Evolutionary conservation across 2,888 invertebrate genomes (phyloP).

Genomic region (Drosophila buzzatii): DNA sequence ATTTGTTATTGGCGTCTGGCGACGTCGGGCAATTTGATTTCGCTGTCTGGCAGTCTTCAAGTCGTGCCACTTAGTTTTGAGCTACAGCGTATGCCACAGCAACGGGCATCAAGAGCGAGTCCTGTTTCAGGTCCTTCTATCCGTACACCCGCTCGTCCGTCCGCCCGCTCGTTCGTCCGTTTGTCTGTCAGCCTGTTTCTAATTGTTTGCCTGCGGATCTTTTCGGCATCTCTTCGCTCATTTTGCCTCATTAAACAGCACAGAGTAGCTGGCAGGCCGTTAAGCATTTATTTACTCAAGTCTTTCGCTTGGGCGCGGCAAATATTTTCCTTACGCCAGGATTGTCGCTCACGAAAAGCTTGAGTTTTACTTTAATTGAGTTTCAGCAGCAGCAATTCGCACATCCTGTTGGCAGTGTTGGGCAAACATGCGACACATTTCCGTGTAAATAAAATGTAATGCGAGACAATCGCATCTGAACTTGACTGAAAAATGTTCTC

Average conservation of each 20-base stretch:
- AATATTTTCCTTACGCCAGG: constrained; percentile 18
- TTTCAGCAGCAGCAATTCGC: constrained; percentile 23
- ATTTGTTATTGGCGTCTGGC: constrained; percentile 59
- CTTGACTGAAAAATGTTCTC: constrained; percentile 18
- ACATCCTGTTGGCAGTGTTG: constrained; percentile 55
- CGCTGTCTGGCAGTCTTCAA: constrained; percentile 14
- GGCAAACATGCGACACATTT: constrained; percentile 50
- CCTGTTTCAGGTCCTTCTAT: constrained; percentile 49
- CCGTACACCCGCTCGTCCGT: constrained; percentile 8
- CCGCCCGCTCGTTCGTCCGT: constrained; percentile 16
- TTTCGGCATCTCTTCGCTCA: constrained; percentile 23
- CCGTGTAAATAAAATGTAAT: constrained; percentile 56
- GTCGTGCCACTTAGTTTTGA: constrained; percentile 32
- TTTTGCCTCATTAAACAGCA: constrained; percentile 52
- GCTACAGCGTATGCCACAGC: constrained; percentile 46
- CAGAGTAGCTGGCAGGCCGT: constrained; percentile 56
- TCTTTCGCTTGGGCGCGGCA: constrained; percentile 15
- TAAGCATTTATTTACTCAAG: constrained; percentile 58
- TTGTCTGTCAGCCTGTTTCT: constrained; percentile 42
- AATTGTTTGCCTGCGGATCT: constrained; percentile 53
- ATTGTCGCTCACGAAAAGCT: constrained; percentile 4
- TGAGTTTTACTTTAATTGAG: constrained; percentile 35
- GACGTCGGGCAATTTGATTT: constrained; percentile 55
- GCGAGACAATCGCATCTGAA: constrained; percentile 34
- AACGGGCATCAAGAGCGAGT: constrained; percentile 23